phyloP scores from a whole-genome alignment of 2,797 vertebrate species.

The Dicrostonyx torquatus region DNA sequence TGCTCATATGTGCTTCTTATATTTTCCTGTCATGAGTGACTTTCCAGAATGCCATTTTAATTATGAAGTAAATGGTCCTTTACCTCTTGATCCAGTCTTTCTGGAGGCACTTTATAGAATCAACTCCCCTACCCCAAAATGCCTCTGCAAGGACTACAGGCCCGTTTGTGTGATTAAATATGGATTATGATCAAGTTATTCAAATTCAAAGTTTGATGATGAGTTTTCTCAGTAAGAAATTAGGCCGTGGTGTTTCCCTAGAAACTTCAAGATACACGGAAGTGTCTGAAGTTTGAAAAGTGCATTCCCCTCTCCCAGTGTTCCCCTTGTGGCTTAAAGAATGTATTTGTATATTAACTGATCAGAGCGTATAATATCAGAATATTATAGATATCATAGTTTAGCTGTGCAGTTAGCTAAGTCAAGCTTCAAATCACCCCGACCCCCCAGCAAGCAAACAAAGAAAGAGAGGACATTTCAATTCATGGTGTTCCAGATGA shows the following conservation, averaged over 20 bases:
- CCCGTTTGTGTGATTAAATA: conserved; percentile 30
- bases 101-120: background rate
- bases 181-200: conserved; percentile 31
- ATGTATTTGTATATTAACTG: background rate
- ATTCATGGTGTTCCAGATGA: background rate
- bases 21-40: background rate
- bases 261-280: background rate
- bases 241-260: background rate
- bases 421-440: conserved; percentile 6
- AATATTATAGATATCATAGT: too few relatives aligned
- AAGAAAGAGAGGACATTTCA: background rate
- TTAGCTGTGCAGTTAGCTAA: background rate
- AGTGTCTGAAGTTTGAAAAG: background rate
- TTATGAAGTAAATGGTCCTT: conserved; percentile 1
- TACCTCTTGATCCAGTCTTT: background rate
- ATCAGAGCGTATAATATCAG: background rate
- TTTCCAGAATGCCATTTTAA: background rate
- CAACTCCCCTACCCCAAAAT: background rate
- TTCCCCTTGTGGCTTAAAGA: background rate
- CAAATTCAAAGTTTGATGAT: conserved; percentile 20
- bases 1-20: background rate
- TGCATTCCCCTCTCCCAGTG: background rate
- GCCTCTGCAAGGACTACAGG: background rate
- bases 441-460: background rate
- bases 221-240: conserved; percentile 37